A percentile compares a stretch with the other conserved stretches of the same genome.
phyloP scores from a whole-genome alignment of 2,113 vertebrate genomes.

The Carassius gibelio region DNA sequence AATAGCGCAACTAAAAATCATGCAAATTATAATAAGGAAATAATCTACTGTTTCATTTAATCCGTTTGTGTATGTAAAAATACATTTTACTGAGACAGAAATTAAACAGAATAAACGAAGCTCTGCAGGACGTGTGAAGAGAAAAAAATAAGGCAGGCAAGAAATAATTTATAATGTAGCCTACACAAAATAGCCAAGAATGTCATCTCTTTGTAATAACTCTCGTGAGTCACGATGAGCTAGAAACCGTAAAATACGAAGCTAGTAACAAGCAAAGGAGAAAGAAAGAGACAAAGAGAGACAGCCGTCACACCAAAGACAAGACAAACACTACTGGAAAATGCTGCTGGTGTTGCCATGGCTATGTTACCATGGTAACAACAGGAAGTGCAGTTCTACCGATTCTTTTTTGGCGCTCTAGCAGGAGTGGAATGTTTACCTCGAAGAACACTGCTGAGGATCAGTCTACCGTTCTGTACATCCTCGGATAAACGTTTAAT shows the following conservation, averaged over 20 bases:
- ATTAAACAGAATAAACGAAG: background rate
- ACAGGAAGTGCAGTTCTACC: constrained; percentile 56
- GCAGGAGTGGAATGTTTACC: constrained; percentile 51
- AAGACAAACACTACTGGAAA: constrained; percentile 52
- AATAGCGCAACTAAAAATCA: background rate
- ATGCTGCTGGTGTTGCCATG: constrained; percentile 57
- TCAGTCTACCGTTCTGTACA: background rate
- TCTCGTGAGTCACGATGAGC: background rate
- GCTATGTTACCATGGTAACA: constrained; percentile 59
- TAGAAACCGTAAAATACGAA: constrained; percentile 6
- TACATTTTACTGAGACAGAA: background rate
- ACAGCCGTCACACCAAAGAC: constrained; percentile 53
- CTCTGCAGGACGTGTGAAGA: background rate
- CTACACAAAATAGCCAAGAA: background rate
- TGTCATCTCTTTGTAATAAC: background rate
- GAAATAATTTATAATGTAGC: background rate
- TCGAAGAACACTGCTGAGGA: constrained; percentile 42
- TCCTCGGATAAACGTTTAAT: constrained; percentile 28
- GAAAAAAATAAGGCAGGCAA: background rate
- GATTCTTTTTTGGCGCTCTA: constrained; percentile 19
- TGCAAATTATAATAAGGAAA: background rate
- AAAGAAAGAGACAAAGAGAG: constrained; percentile 49
- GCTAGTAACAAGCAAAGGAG: constrained; percentile 11
- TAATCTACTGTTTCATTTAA: background rate
- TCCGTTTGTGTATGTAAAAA: background rate